These are phyloP conservation scores for Nothoprocta perdicaria DNA, from an alignment of 2,113 vertebrate species.

Conservation along the genomic window DNA sequence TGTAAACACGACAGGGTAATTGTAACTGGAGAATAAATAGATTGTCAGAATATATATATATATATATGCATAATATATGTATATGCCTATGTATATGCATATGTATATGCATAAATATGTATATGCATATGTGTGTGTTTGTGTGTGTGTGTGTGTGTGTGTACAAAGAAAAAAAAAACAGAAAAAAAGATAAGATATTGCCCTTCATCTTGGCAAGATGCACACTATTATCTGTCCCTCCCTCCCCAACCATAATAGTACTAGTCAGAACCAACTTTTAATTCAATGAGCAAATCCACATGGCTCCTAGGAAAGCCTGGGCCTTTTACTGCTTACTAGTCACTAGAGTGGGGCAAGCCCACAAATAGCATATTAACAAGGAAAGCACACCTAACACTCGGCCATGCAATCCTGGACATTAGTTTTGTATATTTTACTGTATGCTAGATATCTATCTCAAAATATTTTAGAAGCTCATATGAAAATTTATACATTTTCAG, in stretches of 20 bases:
- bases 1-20: neutral
- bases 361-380: neutral
- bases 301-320: neutral
- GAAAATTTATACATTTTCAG: neutral
- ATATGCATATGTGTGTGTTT: too few relatives aligned
- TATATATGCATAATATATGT: too few relatives aligned
- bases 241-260: neutral
- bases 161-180: neutral
- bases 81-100: too few relatives aligned
- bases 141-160: too few relatives aligned
- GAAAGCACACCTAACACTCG: accelerated
- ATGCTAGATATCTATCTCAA: neutral
- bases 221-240: neutral
- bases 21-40: neutral
- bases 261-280: too few relatives aligned
- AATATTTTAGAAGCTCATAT: neutral
- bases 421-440: neutral
- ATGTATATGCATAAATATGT: too few relatives aligned
- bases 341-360: neutral
- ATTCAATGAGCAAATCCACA: neutral
- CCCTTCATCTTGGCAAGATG: neutral
- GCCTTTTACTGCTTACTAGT: neutral
- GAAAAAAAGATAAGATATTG: neutral
- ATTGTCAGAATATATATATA: neutral
- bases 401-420: accelerated